Base-by-base conservation (phyloP, 2,888 invertebrate genomes). In the Syrphus vitripennis region DNA sequence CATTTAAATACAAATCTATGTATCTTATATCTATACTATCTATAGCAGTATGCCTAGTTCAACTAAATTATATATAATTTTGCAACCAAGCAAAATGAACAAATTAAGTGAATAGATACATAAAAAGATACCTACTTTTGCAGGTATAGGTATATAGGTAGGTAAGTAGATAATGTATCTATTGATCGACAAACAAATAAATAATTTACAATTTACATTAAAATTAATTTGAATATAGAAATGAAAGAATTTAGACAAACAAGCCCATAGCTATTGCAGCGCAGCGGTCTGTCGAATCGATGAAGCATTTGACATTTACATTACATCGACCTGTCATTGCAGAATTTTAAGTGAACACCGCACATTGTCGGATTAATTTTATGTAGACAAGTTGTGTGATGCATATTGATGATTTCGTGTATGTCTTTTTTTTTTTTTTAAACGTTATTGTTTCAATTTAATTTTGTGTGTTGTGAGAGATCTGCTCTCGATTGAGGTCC, bases 221-320 rank as follows among this genome's bases (percentile, higher is more conserved):
- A 45, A 45, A 45, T 45, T 45, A 19, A 24, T 45, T 63, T 29
- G 29, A 16, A 9, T 12, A 42, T 29, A 45, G 6, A 63, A 42
- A 63, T 12, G 3, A 6, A 7, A 19, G 37, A 34, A 37, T 37
- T 37, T 21, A 26, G 26, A 24, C 24, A 42, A 21, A 63, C 40
- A 48, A 24, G 48, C 7, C 24, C 42, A 45, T 45, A 1, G 34
- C 34, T 9, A 12, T 34, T 3, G 10, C 34, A 10, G 9, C 34
- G 9, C 31, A 31, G 16, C 9, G 3, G 19, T 45, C 19, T 10
- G 45, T 48, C 21, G 21, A 53, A 65, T 74, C 63, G 55, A 67
- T 75, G 65, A 75, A 45, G 45, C 53, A 57, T 75, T 75, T 75
- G 34, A 42, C 24, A 31, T 75, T 75, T 57, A 65, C 65, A 65